phyloP scores from a whole-genome alignment of 2,113 vertebrate genomes.

The Gambusia affinis region DNA sequence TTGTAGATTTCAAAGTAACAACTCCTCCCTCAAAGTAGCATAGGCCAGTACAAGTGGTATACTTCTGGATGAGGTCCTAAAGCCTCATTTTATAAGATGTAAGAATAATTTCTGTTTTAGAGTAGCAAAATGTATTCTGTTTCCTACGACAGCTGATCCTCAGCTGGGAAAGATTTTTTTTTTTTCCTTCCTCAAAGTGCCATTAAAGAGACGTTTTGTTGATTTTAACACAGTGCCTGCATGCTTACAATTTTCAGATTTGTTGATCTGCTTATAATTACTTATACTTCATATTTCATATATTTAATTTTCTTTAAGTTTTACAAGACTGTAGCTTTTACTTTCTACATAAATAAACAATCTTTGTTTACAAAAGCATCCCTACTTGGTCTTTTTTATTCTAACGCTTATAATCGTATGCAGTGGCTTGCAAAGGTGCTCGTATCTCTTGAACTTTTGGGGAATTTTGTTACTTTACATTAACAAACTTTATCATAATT shows the following conservation, averaged over 20 bases:
- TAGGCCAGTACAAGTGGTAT: constrained; percentile 59
- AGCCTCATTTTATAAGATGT: constrained; percentile 55
- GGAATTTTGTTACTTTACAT: neutral
- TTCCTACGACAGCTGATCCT: constrained; percentile 54
- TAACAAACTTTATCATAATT: neutral
- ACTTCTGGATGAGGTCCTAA: constrained; percentile 55
- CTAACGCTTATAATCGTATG: neutral
- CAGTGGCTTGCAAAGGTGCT: neutral
- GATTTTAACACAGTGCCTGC: constrained; percentile 82
- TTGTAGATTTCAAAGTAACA: constrained; percentile 55
- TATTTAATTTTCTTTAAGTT: constrained; percentile 83
- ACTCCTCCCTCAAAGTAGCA: constrained; percentile 40
- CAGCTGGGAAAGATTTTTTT: constrained; percentile 55
- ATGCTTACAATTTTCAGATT: constrained; percentile 83
- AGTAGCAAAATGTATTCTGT: constrained; percentile 44
- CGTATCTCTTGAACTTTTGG: neutral
- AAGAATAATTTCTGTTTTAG: constrained; percentile 54
- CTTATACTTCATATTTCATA: constrained; percentile 82
- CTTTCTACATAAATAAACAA: constrained; percentile 85
- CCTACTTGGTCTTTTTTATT: constrained; percentile 64
- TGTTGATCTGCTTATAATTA: constrained; percentile 78
- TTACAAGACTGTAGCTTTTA: constrained; percentile 84
- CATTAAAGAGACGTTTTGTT: constrained; percentile 74
- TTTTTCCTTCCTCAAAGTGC: constrained; percentile 68
- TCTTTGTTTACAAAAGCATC: constrained; percentile 80